Evolutionary conservation across 1,140 invertebrate genomes (phyloP).

Genomic region (Drosophila nigrodunni): DNA sequence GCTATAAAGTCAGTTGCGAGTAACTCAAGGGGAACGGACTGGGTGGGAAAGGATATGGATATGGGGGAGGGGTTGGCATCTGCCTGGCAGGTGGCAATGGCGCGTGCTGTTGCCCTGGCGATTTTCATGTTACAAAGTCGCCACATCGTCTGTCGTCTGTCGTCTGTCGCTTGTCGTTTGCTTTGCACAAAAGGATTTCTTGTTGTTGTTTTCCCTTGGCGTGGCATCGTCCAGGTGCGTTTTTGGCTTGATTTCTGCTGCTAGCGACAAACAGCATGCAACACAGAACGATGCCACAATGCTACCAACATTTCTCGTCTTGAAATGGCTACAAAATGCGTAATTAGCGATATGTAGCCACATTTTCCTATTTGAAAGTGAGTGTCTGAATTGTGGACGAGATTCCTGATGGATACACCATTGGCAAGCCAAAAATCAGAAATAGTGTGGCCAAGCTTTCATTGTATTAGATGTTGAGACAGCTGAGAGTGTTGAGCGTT

Average conservation of each 20-base stretch:
- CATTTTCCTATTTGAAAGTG: conserved; percentile 47
- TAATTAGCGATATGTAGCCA: conserved; percentile 75
- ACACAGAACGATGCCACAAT: conserved; percentile 49
- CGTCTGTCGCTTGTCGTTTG: conserved; percentile 48
- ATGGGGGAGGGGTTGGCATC: conserved; percentile 19
- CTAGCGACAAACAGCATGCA: neutral
- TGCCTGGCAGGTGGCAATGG: conserved; percentile 49
- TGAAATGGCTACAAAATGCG: conserved; percentile 78
- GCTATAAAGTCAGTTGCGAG: conserved; percentile 70
- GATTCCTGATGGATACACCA: conserved; percentile 41
- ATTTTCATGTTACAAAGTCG: conserved; percentile 80
- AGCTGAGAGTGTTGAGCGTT: no score
- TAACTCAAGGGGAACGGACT: conserved; percentile 11
- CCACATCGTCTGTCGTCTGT: conserved; percentile 61
- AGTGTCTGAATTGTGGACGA: conserved; percentile 3
- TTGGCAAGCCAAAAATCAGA: conserved; percentile 12
- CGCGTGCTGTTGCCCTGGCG: conserved; percentile 79
- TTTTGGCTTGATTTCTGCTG: conserved; percentile 1
- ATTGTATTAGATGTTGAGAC: neutral
- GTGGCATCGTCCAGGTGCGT: neutral
- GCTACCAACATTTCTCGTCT: conserved; percentile 41
- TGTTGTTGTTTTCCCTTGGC: conserved; percentile 30
- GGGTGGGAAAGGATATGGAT: conserved; percentile 14
- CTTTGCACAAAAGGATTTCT: conserved; percentile 52
- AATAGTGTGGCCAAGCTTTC: conserved; percentile 18